These are phyloP conservation scores for Sycophila sp. DNA, from an alignment of 1,140 invertebrate species.

Conservation along the genomic window DNA sequence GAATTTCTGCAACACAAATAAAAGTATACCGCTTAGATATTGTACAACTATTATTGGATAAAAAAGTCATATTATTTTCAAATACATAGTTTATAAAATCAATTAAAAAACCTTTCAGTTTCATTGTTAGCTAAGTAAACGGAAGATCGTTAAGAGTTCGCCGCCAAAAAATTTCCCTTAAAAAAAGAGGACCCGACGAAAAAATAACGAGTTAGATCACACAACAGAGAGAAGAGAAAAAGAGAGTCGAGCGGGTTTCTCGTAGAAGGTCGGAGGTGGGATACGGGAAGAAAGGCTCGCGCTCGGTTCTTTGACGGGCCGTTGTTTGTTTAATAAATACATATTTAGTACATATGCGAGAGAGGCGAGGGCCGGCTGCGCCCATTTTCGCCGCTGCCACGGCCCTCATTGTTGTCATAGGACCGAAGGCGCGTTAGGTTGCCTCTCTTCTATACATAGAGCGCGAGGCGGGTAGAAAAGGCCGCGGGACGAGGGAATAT, in stretches of 20 bases:
- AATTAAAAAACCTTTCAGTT: too few species aligned
- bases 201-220: slow-evolving; percentile 41
- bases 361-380: slow-evolving; percentile 53
- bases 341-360: slow-evolving; percentile 60
- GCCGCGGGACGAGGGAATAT: slow-evolving; percentile 24
- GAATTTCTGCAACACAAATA: too few species aligned
- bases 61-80: too few species aligned
- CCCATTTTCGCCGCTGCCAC: slow-evolving; percentile 55
- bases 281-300: slow-evolving; percentile 1
- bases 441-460: slow-evolving; percentile 17
- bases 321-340: slow-evolving; percentile 67
- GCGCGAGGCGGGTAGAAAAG: slow-evolving; percentile 24
- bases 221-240: too few species aligned
- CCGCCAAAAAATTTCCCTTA: too few species aligned
- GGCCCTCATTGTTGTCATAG: slow-evolving; percentile 63
- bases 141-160: neutral
- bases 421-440: slow-evolving; percentile 53
- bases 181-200: slow-evolving; percentile 22
- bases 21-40: too few species aligned
- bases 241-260: neutral
- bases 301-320: slow-evolving; percentile 47
- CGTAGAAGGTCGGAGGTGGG: neutral
- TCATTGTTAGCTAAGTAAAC: too few species aligned
- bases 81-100: too few species aligned
- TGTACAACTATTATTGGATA: too few species aligned